Evolutionary conservation across 2,888 invertebrate genomes (phyloP).

Genomic region (Argyra leucocephala): DNA sequence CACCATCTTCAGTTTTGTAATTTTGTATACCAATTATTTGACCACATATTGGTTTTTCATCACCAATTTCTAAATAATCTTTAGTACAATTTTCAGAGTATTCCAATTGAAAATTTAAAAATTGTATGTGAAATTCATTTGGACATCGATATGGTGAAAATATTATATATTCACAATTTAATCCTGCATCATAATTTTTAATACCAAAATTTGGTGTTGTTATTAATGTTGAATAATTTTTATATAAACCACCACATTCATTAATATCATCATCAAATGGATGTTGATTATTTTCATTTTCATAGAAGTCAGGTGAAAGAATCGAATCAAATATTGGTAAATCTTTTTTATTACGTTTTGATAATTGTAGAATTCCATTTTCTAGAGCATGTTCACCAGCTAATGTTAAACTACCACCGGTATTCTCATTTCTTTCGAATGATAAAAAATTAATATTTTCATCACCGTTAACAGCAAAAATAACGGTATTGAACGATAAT

Average conservation of each 20-base stretch:
- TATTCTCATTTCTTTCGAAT: neutral
- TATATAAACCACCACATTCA: slow-evolving; percentile 42
- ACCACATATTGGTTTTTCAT: slow-evolving; percentile 46
- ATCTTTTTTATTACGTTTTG: neutral
- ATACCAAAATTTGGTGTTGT: slow-evolving; percentile 48
- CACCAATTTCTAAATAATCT: slow-evolving; percentile 47
- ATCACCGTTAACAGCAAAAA: neutral
- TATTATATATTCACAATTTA: slow-evolving; percentile 46
- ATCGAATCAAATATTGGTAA: neutral
- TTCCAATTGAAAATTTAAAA: slow-evolving; percentile 48
- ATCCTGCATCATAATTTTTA: slow-evolving; percentile 40
- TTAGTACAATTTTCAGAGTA: slow-evolving; percentile 45
- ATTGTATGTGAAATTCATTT: slow-evolving; percentile 47
- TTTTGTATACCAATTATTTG: slow-evolving; percentile 43
- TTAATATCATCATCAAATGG: neutral
- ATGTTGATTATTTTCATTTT: slow-evolving; percentile 6
- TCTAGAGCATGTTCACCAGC: neutral
- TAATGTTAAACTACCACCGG: neutral
- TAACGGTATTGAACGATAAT: too few relatives aligned
- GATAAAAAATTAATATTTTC: neutral
- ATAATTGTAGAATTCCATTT: neutral
- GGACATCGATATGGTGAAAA: slow-evolving; percentile 46
- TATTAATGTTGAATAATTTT: slow-evolving; percentile 44
- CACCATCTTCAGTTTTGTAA: slow-evolving; percentile 45
- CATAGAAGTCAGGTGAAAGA: neutral